Base-by-base conservation (phyloP, 30 jellyfish, hydroid and myxozoan genomes). In the Sanderia malayensis region DNA sequence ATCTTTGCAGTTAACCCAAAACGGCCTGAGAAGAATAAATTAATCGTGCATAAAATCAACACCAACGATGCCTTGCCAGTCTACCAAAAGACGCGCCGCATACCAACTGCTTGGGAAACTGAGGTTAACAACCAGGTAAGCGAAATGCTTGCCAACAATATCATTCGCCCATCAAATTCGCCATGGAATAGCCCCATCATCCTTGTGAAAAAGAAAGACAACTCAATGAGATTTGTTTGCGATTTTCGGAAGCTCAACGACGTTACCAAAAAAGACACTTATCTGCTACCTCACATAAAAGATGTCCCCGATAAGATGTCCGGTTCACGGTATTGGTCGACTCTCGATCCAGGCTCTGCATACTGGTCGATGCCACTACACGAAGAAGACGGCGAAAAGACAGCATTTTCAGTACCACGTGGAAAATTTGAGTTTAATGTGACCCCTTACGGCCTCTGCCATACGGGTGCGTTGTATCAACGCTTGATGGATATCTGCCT, bases 391-490 rank as follows among this genome's bases (percentile, higher is more conserved):
- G 30, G 24, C n/a, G 85, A 49, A 30, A 58, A 58, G 30, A 72
- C 86, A 15, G 90, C 89, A 13, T 77, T 77, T 70, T 15, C 82
- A 10, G 44, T 82, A 8, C n/a, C 24, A 6, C 23, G 21, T 7
- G 86, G 85, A 9, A 21, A n/a, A 10, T 72, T 9, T 27, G 78
- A 74, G 28, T 74, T 74, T 37, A 74, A 74, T 24, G 75, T 59
- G 15, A 65, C 66, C 21, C 86, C 87, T 18, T 74, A 22, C 31
- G 87, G 87, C 17, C 76, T 74, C 4, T 7, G 30, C 21, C 23
- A 32, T 25, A 79, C 87, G 2, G 83, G 83, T 18, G 11, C 87
- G 11, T 8, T 31, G 89, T 74, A 20, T 31, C 89, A 77, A 44
- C 79, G 89, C 25, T 4, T 67, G 20, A 79, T 79, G 79, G 80